Base-by-base conservation (phyloP, 2,797 vertebrate species). In the Platalea minor region DNA sequence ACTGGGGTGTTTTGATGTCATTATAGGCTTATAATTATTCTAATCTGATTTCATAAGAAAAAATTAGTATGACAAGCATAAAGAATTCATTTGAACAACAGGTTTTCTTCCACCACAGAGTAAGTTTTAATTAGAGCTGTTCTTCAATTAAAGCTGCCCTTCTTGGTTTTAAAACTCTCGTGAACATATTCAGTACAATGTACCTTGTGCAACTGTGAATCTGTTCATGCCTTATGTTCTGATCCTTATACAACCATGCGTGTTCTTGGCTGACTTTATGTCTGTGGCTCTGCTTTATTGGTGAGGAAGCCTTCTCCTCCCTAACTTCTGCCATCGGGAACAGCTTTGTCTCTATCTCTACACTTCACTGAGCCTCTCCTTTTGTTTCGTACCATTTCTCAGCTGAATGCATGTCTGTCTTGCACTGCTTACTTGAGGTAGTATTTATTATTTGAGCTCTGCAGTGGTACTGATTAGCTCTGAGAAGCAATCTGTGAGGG, bases 11-110 rank as follows among this genome's bases (percentile, higher is more conserved):
- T 95, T 93, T 94, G 87, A 95, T 95, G 82, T 94, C 76, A 39
- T 96, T 95, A 90, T 84, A 94, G 51, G 29, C 45, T 94, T 94
- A 88, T 94, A 94, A 94, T 92, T 96, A 80, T 85, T 92, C 65
- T 95, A 96, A 95, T 96, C 87, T 96, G 91, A 94, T 96, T 92
- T 88, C 73, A 85, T 88, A 84, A 92, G 87, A 83, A 95, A 92
- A 97, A 96, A 77, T n/a, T 72, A 78, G 59, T 91, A 69, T 94
- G 89, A 94, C 85, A 95, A 85, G 67, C 82, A 76, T 81, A 93
- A 91, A 90, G 68, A 91, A 92, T 96, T 93, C 41, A 88, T 94
- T 90, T 91, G 65, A 91, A 97, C 94, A 96, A 94, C 91, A 91
- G 59, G 11, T 84, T 94, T 94, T 95, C 85, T 90, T 96, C 88